phyloP scores from a whole-genome alignment of 2,888 invertebrate species.

The Cremastobaeus sp. region DNA sequence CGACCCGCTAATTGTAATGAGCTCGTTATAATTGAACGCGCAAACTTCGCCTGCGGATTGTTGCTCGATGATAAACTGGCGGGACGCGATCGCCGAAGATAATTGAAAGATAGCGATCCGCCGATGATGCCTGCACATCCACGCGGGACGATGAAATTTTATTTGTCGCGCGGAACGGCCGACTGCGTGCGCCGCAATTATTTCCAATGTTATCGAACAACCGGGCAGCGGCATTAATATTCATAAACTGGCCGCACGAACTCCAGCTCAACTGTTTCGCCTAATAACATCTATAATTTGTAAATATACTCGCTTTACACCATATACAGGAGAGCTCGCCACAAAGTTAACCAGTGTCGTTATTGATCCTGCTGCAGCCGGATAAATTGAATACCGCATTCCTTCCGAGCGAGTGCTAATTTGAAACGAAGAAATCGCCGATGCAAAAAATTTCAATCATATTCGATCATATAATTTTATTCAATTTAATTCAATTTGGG shows the following conservation, averaged over 20 bases:
- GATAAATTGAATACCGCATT: too few relatives aligned
- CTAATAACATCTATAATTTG: constrained; percentile 59
- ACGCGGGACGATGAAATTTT: constrained; percentile 59
- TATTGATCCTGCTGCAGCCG: too few relatives aligned
- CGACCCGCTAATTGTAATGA: constrained; percentile 54
- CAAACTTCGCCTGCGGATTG: constrained; percentile 53
- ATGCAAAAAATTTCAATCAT: too few relatives aligned
- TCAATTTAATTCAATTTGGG: too few relatives aligned
- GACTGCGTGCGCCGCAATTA: constrained; percentile 58
- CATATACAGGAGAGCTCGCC: neutral
- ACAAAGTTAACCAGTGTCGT: constrained; percentile 27
- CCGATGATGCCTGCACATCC: constrained; percentile 54
- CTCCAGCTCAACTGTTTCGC: constrained; percentile 49
- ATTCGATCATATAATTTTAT: too few relatives aligned
- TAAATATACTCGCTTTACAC: constrained; percentile 55
- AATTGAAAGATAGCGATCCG: constrained; percentile 60
- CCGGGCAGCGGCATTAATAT: constrained; percentile 56
- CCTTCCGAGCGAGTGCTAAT: too few relatives aligned
- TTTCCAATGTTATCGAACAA: constrained; percentile 60
- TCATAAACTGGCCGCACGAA: constrained; percentile 60
- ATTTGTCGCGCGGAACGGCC: constrained; percentile 51
- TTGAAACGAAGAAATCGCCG: too few relatives aligned
- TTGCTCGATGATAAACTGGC: constrained; percentile 56
- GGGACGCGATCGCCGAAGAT: constrained; percentile 58
- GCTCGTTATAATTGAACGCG: constrained; percentile 48